Evolutionary conservation across 2,797 vertebrate species (phyloP), one percentile per base, ranked within the genome.

Genomic region (Leucoraja ocellata): DNA sequence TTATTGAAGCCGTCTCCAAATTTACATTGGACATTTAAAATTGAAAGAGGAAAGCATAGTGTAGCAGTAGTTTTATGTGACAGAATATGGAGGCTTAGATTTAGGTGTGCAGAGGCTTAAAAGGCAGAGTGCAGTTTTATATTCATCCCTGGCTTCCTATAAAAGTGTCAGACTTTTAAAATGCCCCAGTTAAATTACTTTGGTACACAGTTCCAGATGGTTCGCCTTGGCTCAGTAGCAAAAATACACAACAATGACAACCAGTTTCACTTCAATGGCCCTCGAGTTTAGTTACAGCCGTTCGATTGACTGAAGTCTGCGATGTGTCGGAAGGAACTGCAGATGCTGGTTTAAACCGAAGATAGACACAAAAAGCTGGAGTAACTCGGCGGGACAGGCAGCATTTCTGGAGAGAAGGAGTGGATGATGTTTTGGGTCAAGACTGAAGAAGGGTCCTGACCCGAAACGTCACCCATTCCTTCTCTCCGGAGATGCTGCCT

Each of bases 141-240:
- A 74, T 91, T 54, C 90, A 91, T 74, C 90, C 90, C 90, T 1
- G 39, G 90, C 90, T 91, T 39, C 71, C 9, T 74, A 91, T 91
- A 74, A 74, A 91, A 91, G 73, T 71, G 36, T 91, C 90, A 74
- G 90, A 74, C 68, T 36, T 46, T 74, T 68, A 91, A 68, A 91
- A 91, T 21, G 9, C 25, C 54, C 54, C 90, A 54, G 71, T 91
- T 91, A 10, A 91, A 73, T 74, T 74, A 21, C 71, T 54, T 73
- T 74, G 73, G 21, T 5, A 28, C 36, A 25, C 23, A 91, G 90
- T 74, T 91, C 68, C 71, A 71, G 73, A 54, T 88, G 28, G 84
- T 65, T 36, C 1, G 61, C 4, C n/a, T 88, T 32, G 13, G 13
- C 14, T 65, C 28, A 32, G 84, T 32, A 65, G 32, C 23, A 28